Evolutionary conservation across 2,888 invertebrate species (phyloP).

Genomic region (Neocrepidodera transversa): DNA sequence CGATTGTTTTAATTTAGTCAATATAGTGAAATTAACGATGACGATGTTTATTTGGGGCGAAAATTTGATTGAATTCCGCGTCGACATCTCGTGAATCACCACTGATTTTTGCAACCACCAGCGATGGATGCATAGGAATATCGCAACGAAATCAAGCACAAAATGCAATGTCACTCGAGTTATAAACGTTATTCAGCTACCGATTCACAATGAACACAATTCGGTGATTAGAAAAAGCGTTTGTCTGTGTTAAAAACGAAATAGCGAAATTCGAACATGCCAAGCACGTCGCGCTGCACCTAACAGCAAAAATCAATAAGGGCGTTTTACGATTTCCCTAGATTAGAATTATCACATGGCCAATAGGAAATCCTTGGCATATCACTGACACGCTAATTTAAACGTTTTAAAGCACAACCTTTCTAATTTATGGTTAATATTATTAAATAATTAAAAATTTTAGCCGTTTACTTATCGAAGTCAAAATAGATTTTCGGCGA

Average conservation of each 20-base stretch:
- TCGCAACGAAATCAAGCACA: slow-evolving; percentile 34
- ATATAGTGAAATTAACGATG: slow-evolving; percentile 12
- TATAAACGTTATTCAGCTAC: slow-evolving; percentile 29
- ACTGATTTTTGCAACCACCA: slow-evolving; percentile 42
- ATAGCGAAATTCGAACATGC: slow-evolving; percentile 46
- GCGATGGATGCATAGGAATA: slow-evolving; percentile 22
- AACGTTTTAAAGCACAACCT: slow-evolving; percentile 31
- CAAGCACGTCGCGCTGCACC: slow-evolving; percentile 55
- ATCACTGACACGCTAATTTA: slow-evolving; percentile 30
- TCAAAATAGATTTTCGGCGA: slow-evolving; percentile 53
- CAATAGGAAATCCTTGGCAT: slow-evolving; percentile 23
- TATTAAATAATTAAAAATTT: slow-evolving; percentile 28
- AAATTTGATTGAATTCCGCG: slow-evolving; percentile 24
- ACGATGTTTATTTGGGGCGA: slow-evolving; percentile 15
- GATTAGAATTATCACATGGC: slow-evolving; percentile 35
- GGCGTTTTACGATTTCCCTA: slow-evolving; percentile 55
- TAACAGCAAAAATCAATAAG: slow-evolving; percentile 60
- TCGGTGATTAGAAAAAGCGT: slow-evolving; percentile 39
- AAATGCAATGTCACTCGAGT: slow-evolving; percentile 47
- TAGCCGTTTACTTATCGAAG: slow-evolving; percentile 34
- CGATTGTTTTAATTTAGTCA: slow-evolving; percentile 1
- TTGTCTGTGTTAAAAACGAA: slow-evolving; percentile 28
- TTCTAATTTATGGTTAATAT: slow-evolving; percentile 23
- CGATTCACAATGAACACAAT: slow-evolving; percentile 43
- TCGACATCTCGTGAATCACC: slow-evolving; percentile 42